phyloP scores from a whole-genome alignment of 2,113 vertebrate genomes.

The Urocolius indicus region DNA sequence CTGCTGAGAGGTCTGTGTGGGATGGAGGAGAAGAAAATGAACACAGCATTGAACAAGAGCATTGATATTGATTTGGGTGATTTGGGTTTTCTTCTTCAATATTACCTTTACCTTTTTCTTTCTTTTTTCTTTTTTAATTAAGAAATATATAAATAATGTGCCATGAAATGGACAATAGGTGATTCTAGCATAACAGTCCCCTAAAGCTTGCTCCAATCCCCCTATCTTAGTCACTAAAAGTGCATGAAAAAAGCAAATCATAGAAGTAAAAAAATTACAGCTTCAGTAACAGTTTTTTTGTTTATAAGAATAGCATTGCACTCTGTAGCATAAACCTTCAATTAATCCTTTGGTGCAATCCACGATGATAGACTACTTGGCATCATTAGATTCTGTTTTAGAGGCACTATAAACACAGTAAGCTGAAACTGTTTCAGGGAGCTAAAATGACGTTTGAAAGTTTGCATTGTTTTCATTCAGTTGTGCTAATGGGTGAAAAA shows the following conservation, averaged over 20 bases:
- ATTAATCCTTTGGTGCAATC: slow-evolving; percentile 61
- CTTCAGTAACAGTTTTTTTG: slow-evolving; percentile 51
- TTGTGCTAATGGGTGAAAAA: background rate
- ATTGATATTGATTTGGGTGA: background rate
- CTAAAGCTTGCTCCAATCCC: background rate
- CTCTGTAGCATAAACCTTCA: slow-evolving; percentile 58
- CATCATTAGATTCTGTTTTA: slow-evolving; percentile 46
- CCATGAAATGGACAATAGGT: slow-evolving; percentile 1
- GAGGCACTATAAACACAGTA: background rate
- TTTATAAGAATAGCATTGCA: slow-evolving; percentile 58
- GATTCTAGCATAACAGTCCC: background rate
- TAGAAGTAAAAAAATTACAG: slow-evolving; percentile 21
- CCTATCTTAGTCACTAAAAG: background rate
- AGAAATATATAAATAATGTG: slow-evolving; percentile 4
- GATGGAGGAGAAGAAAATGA: background rate
- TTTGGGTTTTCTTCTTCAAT: background rate
- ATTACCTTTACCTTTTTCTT: background rate
- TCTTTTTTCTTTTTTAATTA: background rate
- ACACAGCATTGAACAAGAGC: background rate
- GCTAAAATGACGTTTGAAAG: slow-evolving; percentile 33
- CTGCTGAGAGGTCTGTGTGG: background rate
- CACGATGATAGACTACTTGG: background rate
- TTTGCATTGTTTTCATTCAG: background rate
- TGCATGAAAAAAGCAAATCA: slow-evolving; percentile 57
- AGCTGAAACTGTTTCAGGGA: slow-evolving; percentile 53